A percentile compares a stretch with the other conserved stretches of the same genome.
phyloP scores from a whole-genome alignment of 1,140 invertebrate genomes.

The Palaemon carinicauda region DNA sequence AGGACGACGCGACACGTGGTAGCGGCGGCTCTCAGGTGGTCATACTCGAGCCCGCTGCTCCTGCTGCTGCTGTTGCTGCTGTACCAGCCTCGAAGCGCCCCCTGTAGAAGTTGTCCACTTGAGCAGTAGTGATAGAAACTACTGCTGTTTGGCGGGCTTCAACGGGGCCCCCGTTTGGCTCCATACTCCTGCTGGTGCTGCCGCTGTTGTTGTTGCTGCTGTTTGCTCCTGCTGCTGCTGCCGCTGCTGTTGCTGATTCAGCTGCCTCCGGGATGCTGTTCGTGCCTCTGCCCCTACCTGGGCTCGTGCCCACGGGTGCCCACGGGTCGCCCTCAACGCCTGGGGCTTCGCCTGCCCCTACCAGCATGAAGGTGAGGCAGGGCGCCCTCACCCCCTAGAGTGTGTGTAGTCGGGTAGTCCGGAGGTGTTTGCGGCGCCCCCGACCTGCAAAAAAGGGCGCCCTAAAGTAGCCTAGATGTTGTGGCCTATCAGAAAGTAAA shows the following conservation, averaged over 20 bases:
- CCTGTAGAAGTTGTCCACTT: neutral
- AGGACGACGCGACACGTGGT: conserved; percentile 12
- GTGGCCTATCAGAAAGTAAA: neutral
- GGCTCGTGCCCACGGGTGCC: conserved; percentile 54
- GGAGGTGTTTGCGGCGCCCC: neutral
- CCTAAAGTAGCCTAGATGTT: conserved; percentile 9
- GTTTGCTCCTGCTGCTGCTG: neutral
- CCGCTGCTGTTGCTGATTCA: conserved; percentile 4
- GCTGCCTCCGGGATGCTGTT: conserved; percentile 55
- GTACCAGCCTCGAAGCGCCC: neutral
- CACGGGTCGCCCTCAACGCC: conserved; percentile 58
- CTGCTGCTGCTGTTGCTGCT: neutral
- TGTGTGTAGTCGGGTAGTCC: neutral
- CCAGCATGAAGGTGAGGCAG: conserved; percentile 59
- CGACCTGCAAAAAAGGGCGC: neutral
- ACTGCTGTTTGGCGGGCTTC: neutral
- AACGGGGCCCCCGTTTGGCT: neutral
- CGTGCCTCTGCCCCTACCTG: conserved; percentile 59
- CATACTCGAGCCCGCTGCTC: neutral
- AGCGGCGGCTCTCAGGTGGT: neutral
- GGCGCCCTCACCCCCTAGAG: conserved; percentile 1
- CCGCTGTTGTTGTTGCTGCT: neutral
- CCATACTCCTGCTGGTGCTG: neutral
- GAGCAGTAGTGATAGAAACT: neutral
- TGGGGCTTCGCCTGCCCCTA: conserved; percentile 58